Conservation (phyloP, 2,888 invertebrate genomes). For the Trachelus troglodyta region DNA sequence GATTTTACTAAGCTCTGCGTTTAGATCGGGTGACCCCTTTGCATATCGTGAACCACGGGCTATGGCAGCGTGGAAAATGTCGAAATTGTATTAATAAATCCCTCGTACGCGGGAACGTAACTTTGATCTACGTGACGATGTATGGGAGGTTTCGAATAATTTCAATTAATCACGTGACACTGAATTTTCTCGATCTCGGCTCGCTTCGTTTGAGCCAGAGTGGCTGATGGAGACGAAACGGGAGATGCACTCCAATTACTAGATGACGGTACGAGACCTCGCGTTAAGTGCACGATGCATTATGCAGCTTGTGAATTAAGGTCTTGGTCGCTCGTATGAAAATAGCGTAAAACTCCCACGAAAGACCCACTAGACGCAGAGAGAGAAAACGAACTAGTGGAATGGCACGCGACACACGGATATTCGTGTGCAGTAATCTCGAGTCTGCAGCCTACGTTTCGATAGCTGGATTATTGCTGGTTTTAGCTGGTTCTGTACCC, state of each 20-base stretch:
- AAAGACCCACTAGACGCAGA: neutral
- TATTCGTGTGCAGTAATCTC: neutral
- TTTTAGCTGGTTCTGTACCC: neutral
- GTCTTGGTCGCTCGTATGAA: neutral
- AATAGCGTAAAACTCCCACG: neutral
- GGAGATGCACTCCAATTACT: neutral
- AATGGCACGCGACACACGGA: neutral
- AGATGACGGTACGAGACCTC: neutral
- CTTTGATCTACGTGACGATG: neutral
- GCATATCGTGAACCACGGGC: neutral
- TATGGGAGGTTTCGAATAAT: neutral
- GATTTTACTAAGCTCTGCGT: neutral
- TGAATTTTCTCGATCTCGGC: neutral
- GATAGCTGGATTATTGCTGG: neutral
- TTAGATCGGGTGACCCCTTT: neutral
- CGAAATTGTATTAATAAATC: conserved; percentile 14
- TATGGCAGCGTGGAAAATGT: conserved; percentile 3
- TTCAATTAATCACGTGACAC: conserved; percentile 14
- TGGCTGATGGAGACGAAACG: neutral
- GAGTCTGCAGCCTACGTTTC: neutral
- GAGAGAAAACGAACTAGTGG: neutral
- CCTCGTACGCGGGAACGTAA: neutral
- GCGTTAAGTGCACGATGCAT: neutral
- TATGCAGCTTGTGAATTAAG: neutral
- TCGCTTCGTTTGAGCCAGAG: neutral